phyloP scores from a whole-genome alignment of 2,888 invertebrate species.

The Macaria notata region DNA sequence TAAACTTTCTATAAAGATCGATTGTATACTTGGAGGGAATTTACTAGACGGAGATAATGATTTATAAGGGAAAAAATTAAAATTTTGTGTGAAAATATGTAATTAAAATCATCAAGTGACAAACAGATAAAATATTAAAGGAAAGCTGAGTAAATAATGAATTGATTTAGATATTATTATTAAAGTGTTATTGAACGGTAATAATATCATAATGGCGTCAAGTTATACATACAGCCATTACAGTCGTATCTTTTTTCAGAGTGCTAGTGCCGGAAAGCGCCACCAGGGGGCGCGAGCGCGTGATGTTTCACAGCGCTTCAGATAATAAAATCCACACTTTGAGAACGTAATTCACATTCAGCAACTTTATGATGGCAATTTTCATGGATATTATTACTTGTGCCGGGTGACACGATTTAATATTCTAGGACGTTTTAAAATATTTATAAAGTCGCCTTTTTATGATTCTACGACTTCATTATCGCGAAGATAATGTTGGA shows the following conservation, averaged over 20 bases:
- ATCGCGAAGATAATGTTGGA: slow-evolving; percentile 37
- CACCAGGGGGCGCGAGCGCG: slow-evolving; percentile 14
- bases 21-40: slow-evolving; percentile 37
- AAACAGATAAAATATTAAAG: no score
- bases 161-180: no score
- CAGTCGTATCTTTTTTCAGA: neutral
- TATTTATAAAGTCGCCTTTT: slow-evolving; percentile 70
- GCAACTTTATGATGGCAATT: slow-evolving; percentile 72
- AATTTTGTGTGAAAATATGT: no score
- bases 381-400: slow-evolving; percentile 67
- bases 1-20: slow-evolving; percentile 77
- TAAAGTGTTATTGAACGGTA: no score
- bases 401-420: slow-evolving; percentile 68
- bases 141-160: no score
- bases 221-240: no score
- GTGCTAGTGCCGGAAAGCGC: neutral
- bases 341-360: slow-evolving; percentile 70
- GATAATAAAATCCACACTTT: slow-evolving; percentile 77
- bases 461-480: slow-evolving; percentile 52
- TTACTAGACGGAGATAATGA: no score
- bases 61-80: no score
- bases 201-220: no score
- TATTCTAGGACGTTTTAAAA: slow-evolving; percentile 75
- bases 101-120: no score
- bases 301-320: slow-evolving; percentile 60